Evolutionary conservation across 2,113 vertebrate genomes (phyloP), one percentile per base, ranked within the genome.

Genomic region (Empidonax alnorum): DNA sequence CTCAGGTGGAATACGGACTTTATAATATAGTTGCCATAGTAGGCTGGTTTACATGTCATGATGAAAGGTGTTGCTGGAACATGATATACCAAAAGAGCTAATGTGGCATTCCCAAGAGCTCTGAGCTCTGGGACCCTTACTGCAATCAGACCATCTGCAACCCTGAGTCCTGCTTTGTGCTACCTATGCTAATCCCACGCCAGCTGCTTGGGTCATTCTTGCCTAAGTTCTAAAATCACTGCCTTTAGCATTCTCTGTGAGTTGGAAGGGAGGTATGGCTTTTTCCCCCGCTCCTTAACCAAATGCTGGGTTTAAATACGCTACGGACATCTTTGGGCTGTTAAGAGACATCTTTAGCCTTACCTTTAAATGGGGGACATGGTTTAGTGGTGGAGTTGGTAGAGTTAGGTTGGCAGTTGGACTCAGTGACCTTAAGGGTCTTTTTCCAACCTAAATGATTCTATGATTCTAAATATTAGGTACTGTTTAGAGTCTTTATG

Each of bases 21-120:
- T 84, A 76, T 58, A 58, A 9, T n/a, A 8, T 0, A 2, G 22
- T 84, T 3, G 3, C 33, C 25, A 0, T 31, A 53, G 28, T 37
- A 44, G 49, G 13, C 14, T 87, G n/a, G 7, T 9, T 61, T 85
- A 14, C 6, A 4, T 11, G 6, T 50, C 2, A 4, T 56, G 14
- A 16, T 35, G 17, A 75, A 82, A 95, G 13, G 3, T 58, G 16
- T 22, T 79, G 22, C 35, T 73, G 78, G 84, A 93, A 85, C 23
- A 11, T 2, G 4, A 25, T 72, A 41, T 31, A 73, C 11, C 25
- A 17, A 14, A 61, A 49, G 44, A 55, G 21, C 7, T 50, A 15
- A 27, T 18, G 10, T 67, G 8, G 2, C 3, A 5, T 50, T 90
- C 16, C 41, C 5, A 27, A 31, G 62, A 55, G 47, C 56, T 42